These are phyloP conservation scores for Acinonyx jubatus DNA, from an alignment of 2,113 vertebrate species.

Conservation along the genomic window DNA sequence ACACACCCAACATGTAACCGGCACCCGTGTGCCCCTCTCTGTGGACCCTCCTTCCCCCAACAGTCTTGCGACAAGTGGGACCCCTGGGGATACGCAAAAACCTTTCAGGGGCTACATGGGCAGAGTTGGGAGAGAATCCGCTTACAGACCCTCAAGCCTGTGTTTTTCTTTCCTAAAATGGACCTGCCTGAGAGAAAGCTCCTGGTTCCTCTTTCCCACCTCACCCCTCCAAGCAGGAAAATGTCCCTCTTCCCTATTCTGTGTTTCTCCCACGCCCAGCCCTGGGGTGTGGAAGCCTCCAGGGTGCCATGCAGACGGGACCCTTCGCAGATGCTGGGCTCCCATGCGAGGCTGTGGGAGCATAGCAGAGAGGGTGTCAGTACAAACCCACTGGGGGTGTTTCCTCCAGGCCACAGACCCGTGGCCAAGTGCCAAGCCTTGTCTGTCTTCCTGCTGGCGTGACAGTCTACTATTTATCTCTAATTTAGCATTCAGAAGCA, in stretches of 20 bases:
- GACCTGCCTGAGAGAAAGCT: neutral
- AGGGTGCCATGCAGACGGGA: neutral
- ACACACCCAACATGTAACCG: neutral
- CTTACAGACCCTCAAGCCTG: neutral
- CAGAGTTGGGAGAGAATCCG: neutral
- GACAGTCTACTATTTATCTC: neutral
- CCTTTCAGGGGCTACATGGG: neutral
- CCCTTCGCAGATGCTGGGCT: rapidly evolving
- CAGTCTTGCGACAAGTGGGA: neutral
- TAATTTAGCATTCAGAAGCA: neutral
- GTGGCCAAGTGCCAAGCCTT: neutral
- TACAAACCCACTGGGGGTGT: neutral
- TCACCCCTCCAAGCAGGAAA: neutral
- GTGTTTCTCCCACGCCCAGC: neutral
- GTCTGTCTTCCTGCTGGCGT: neutral
- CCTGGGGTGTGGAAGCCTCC: neutral
- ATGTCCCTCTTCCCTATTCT: neutral
- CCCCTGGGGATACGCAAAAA: neutral
- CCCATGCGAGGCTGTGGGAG: neutral
- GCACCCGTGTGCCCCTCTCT: neutral
- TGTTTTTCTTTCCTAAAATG: neutral
- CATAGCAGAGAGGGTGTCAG: neutral
- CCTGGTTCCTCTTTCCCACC: neutral
- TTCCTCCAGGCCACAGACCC: neutral
- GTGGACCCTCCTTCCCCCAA: no score